Evolutionary conservation across 2,888 invertebrate genomes (phyloP).

Genomic region (Hemicrepidius hirtus): DNA sequence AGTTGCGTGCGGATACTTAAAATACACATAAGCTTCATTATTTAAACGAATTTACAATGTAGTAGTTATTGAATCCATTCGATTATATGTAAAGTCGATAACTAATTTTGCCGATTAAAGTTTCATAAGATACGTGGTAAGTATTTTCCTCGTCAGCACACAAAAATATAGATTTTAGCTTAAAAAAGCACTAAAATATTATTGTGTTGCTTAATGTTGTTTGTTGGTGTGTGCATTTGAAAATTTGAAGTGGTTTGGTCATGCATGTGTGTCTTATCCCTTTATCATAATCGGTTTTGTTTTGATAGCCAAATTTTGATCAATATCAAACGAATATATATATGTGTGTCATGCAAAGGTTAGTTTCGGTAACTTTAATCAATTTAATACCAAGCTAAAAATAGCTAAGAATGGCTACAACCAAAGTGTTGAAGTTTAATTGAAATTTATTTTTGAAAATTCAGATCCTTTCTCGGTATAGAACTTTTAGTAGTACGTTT

Average conservation of each 20-base stretch:
- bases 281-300: neutral
- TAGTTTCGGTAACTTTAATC: conserved; percentile 17
- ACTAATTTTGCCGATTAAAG: neutral
- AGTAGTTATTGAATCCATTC: conserved; percentile 20
- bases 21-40: conserved; percentile 13
- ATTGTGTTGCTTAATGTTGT: too few relatives aligned
- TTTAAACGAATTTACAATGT: conserved; percentile 21
- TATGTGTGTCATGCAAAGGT: conserved; percentile 13
- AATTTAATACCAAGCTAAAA: conserved; percentile 16
- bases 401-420: neutral
- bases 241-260: neutral
- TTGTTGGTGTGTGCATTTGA: neutral
- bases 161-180: too few relatives aligned
- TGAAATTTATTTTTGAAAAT: neutral
- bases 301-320: neutral
- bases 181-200: too few relatives aligned
- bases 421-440: neutral
- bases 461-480: neutral
- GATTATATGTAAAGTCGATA: conserved; percentile 36
- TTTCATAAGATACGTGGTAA: neutral
- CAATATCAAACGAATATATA: neutral
- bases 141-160: neutral
- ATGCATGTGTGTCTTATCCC: neutral
- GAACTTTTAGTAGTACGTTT: too few relatives aligned
- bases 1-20: conserved; percentile 31